phyloP scores from a whole-genome alignment of 2,113 vertebrate species.

The Equus quagga region DNA sequence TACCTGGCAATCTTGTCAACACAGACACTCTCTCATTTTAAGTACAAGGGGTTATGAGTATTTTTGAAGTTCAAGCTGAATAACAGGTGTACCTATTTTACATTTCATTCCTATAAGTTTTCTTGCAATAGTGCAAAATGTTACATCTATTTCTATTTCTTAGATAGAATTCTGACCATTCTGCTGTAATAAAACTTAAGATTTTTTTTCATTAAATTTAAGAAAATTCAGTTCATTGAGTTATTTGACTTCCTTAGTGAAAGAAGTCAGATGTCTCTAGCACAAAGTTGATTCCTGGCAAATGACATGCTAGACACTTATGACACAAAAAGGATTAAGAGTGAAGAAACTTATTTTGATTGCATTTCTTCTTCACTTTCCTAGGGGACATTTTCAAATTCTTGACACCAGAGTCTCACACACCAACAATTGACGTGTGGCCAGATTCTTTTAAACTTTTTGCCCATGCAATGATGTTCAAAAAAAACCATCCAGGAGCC shows the following conservation, averaged over 20 bases:
- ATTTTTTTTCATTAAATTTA: slow-evolving; percentile 36
- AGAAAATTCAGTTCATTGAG: slow-evolving; percentile 23
- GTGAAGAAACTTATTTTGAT: slow-evolving; percentile 62
- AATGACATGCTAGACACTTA: slow-evolving; percentile 63
- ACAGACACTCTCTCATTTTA: slow-evolving; percentile 58
- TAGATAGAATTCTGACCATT: slow-evolving; percentile 61
- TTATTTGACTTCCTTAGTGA: slow-evolving; percentile 61
- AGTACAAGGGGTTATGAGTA: slow-evolving; percentile 47
- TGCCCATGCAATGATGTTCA: not conserved
- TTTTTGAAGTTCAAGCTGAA: slow-evolving; percentile 39
- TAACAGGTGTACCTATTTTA: slow-evolving; percentile 52
- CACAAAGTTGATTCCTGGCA: slow-evolving; percentile 66
- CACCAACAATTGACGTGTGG: not conserved
- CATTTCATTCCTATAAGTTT: not conserved
- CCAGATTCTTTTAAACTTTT: not conserved
- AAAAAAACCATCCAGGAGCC: not conserved
- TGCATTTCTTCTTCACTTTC: slow-evolving; percentile 46
- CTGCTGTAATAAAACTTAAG: slow-evolving; percentile 63
- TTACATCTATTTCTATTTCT: not conserved
- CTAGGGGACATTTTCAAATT: slow-evolving; percentile 47
- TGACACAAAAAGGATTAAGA: slow-evolving; percentile 57
- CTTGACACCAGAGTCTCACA: not conserved
- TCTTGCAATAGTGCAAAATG: slow-evolving; percentile 32
- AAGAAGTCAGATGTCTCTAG: slow-evolving; percentile 60
- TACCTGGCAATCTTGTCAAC: slow-evolving; percentile 66